These are phyloP conservation scores for Chloroclysta siterata DNA, from an alignment of 2,888 invertebrate species.

Conservation along the genomic window DNA sequence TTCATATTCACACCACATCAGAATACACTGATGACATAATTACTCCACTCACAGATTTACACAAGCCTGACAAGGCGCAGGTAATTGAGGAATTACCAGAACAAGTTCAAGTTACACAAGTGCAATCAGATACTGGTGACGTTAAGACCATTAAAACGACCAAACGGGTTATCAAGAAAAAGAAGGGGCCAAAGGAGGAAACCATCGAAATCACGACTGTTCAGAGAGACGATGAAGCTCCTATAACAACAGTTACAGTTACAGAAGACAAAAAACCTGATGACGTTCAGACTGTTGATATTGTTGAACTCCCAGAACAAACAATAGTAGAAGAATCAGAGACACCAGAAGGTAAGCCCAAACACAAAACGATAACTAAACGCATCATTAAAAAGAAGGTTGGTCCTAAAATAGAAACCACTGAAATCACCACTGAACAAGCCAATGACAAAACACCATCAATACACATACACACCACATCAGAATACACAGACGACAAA, in stretches of 20 bases:
- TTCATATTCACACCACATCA: background rate
- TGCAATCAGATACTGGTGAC: slow-evolving; percentile 26
- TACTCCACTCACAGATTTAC: slow-evolving; percentile 15
- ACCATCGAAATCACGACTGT: slow-evolving; percentile 51
- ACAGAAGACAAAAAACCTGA: slow-evolving; percentile 19
- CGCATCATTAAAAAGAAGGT: slow-evolving; percentile 49
- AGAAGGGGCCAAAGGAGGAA: slow-evolving; percentile 53
- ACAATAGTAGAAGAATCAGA: slow-evolving; percentile 41
- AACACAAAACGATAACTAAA: slow-evolving; percentile 49
- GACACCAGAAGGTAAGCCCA: slow-evolving; percentile 51
- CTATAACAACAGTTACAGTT: slow-evolving; percentile 30
- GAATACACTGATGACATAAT: slow-evolving; percentile 9
- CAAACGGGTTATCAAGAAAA: slow-evolving; percentile 33
- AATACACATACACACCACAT: background rate
- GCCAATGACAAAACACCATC: slow-evolving; percentile 19
- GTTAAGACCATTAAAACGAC: slow-evolving; percentile 24
- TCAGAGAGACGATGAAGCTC: slow-evolving; percentile 50
- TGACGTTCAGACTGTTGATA: slow-evolving; percentile 41
- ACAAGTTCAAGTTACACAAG: slow-evolving; percentile 46
- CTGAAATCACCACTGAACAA: slow-evolving; percentile 56
- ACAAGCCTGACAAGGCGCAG: background rate
- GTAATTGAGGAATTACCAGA: slow-evolving; percentile 47
- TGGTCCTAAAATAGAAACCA: slow-evolving; percentile 59
- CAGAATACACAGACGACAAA: background rate
- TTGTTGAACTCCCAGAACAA: slow-evolving; percentile 48